Base-by-base conservation (phyloP, 2,113 vertebrate genomes). In the Chelonoidis abingdonii region DNA sequence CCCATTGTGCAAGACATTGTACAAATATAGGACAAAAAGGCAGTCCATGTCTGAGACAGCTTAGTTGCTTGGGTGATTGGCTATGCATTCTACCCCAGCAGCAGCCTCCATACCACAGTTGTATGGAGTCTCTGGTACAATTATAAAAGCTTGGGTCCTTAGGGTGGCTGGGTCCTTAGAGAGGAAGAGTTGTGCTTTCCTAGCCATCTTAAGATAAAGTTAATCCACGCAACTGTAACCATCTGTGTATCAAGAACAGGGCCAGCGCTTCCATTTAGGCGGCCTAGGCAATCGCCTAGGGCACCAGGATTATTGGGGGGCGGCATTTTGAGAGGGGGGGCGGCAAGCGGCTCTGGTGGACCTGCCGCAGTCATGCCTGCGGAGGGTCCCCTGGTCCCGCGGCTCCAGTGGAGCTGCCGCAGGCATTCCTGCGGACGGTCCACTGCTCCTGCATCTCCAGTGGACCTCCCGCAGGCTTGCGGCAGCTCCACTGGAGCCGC, bases 91-190 rank as follows among this genome's bases (percentile, higher is more conserved):
- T 44, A 44, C 21, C 22, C n/a, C 22, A 65, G 25, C 54, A 52
- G 9, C 24, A 25, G 21, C 11, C 22, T 75, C 31, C n/a, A 2
- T n/a, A 17, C 44, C 62, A 27, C 19, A 12, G 3, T 14, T 6
- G 0, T 4, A 10, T 13, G 38, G 22, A 31, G 31, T 16, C 41
- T 29, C 44, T 1, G 0, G 0, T 19, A 12, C 59, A 83, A 50
- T 3, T 38, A 75, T n/a, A 72, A 38, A 72, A 72, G 35, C 35
- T 10, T 72, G 69, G 69, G 38, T 72, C 21, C 50, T 50, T 50
- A 22, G 8, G 38, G 17, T 24, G n/a, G 19, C 69, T 24, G 38
- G 69, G 22, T 75, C 38, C n/a, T 75, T 75, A 8, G n/a, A 75
- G 38, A 41, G 72, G 72, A 75, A 75, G 44, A 41, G 35, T 6